Evolutionary conservation across 1,140 invertebrate species (phyloP).

Genomic region (Drosophila athabasca): DNA sequence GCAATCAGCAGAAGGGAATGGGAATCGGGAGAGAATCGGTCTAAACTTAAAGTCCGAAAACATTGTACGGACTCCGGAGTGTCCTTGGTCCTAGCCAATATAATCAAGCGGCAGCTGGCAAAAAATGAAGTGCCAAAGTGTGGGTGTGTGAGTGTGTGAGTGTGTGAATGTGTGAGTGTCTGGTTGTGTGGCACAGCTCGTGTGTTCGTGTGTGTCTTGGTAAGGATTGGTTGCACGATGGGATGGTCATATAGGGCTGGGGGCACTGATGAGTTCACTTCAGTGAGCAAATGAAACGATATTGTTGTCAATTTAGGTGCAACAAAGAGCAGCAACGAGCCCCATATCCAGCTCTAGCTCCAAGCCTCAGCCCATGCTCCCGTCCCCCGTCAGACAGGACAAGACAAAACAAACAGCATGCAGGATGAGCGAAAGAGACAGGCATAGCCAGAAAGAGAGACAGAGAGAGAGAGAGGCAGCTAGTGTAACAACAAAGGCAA

Average conservation of each 20-base stretch:
- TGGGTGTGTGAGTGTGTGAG: conserved; percentile 12
- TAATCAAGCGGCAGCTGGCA: conserved; percentile 71
- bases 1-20: conserved; percentile 31
- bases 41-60: conserved; percentile 51
- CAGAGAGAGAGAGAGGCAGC: neutral
- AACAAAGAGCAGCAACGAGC: conserved; percentile 72
- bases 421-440: conserved; percentile 44
- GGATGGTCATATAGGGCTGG: conserved; percentile 27
- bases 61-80: conserved; percentile 29
- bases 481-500: conserved; percentile 62
- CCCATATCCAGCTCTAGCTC: neutral
- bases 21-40: conserved; percentile 7
- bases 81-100: conserved; percentile 57
- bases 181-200: no score
- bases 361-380: no score
- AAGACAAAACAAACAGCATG: conserved; percentile 78
- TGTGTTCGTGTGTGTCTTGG: neutral
- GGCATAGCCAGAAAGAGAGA: conserved; percentile 7
- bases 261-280: conserved; percentile 78
- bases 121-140: conserved; percentile 70
- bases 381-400: conserved; percentile 33
- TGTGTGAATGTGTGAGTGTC: neutral
- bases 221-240: neutral
- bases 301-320: conserved; percentile 82
- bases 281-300: conserved; percentile 81